Conservation (phyloP, 2,113 vertebrate genomes). For the Coptodon rendalli region DNA sequence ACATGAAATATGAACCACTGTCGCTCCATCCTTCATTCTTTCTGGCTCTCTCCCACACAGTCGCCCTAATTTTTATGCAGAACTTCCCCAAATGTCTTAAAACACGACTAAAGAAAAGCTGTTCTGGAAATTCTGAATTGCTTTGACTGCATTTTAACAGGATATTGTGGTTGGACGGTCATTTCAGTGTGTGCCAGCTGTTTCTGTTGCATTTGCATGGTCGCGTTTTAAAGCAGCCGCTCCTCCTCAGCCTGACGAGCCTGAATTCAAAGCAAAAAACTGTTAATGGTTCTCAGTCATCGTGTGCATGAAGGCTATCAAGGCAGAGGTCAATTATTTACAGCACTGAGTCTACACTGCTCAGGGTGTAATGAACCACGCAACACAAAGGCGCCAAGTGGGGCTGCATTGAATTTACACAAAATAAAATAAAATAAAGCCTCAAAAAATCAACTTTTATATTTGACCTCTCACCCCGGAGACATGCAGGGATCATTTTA, state of each 20-base stretch:
- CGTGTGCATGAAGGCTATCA: background rate
- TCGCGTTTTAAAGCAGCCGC: background rate
- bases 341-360: background rate
- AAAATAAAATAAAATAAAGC: background rate
- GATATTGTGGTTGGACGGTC: background rate
- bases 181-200: background rate
- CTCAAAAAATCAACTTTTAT: background rate
- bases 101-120: background rate
- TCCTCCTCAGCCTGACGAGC: background rate
- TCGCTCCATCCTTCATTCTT: background rate
- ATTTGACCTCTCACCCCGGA: background rate
- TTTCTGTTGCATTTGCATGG: background rate
- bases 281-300: background rate
- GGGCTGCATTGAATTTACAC: background rate
- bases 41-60: background rate
- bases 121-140: background rate
- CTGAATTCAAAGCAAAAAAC: background rate
- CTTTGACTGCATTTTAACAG: background rate
- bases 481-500: background rate
- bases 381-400: background rate
- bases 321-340: slow-evolving; percentile 36
- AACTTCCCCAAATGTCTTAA: background rate
- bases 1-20: background rate
- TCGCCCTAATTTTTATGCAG: background rate
- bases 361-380: background rate